Base-by-base conservation (phyloP, 2,888 invertebrate species). In the Saturnia japonica region DNA sequence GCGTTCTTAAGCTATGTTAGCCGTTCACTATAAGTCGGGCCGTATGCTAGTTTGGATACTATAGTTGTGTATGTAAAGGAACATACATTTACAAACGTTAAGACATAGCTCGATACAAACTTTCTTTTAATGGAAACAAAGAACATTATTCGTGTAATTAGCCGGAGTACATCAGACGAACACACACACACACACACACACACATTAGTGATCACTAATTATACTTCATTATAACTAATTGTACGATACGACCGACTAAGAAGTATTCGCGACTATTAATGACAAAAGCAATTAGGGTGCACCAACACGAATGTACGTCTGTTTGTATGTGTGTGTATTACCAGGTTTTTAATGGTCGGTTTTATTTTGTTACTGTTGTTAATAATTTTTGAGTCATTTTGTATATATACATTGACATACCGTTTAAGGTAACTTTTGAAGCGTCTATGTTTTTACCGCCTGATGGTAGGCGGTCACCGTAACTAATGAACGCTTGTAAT, bases 181-280 rank as follows among this genome's bases (percentile, higher is more conserved):
- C 78, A 75, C 74, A 79, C 75, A 80, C 75, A 76, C 72, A 82
- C 76, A 78, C 78, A 82, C 82, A 80, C 77, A 74, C 74, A 79
- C 82, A 80, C 81, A 82, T 81, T 79, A 81, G 77, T 80, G 80
- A 82, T 81, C 81, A 77, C 92, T 93, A 91, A 93, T 93, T 93
- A 93, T 90, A 90, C 91, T 90, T 91, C 91, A 93, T 93, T 92
- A 92, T 89, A 88, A 88, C 91, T 92, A 93, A 92, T 93, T 93
- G 92, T 93, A 91, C 89, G 87, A 90, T 89, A 89, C 87, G 77
- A 85, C 84, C 87, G 86, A 85, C 90, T 91, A 91, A 93, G 93
- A 93, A 93, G 91, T 91, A 93, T 93, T 91, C 88, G 92, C 92
- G 88, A 91, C 91, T 92, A 93, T 93, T 93, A 93, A 93, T 92